Conservation (phyloP, 2,113 vertebrate genomes). For the Scopus umbretta region DNA sequence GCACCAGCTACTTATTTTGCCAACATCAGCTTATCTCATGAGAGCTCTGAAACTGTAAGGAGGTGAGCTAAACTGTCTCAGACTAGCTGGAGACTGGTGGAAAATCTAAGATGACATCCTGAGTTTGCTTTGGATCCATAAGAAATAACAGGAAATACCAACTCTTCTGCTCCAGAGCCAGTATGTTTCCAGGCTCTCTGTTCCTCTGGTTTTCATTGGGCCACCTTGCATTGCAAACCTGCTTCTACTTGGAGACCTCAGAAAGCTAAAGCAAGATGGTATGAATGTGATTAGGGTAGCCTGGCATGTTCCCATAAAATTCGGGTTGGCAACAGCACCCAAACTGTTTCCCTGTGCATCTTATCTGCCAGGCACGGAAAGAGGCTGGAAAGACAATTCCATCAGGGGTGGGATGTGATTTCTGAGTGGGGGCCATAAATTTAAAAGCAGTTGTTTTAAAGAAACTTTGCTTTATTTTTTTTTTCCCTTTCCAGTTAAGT, state of each 20-base stretch:
- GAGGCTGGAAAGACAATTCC: background rate
- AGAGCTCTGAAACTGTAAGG: background rate
- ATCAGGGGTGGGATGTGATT: background rate
- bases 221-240: background rate
- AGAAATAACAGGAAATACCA: background rate
- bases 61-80: background rate
- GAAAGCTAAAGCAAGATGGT: background rate
- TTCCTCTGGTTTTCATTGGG: background rate
- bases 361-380: background rate
- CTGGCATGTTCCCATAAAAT: background rate
- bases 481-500: background rate
- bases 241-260: background rate
- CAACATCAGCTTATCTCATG: background rate
- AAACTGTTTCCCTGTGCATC: background rate
- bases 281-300: background rate
- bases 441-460: background rate
- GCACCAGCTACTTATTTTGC: background rate
- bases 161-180: background rate
- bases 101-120: background rate
- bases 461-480: background rate
- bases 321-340: background rate
- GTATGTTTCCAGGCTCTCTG: background rate
- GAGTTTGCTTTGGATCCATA: background rate
- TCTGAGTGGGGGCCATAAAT: background rate
- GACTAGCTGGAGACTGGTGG: background rate